Percentiles rank a stretch among this genome's conserved stretches.
Evolutionary conservation across 2,888 invertebrate species (phyloP).

Genomic region (Catocala fraxini): DNA sequence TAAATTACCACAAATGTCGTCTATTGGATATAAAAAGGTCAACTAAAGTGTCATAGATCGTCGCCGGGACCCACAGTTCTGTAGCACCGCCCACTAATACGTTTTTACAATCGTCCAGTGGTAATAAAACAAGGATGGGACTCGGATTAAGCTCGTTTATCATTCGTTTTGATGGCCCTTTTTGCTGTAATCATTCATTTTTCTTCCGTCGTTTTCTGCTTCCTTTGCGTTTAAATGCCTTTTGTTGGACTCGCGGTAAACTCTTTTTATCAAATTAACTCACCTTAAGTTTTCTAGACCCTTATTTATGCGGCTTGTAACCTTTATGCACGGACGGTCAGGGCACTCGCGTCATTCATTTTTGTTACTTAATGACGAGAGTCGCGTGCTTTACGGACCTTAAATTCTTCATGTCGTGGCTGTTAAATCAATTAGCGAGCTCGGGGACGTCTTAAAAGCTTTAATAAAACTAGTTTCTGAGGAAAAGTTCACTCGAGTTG

Average conservation of each 20-base stretch:
- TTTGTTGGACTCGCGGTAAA: constrained; percentile 73
- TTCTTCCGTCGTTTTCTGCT: constrained; percentile 85
- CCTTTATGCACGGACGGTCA: constrained; percentile 22
- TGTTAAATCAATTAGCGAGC: constrained; percentile 71
- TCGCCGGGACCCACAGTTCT: constrained; percentile 51
- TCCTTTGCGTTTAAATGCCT: constrained; percentile 83
- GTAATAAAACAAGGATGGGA: constrained; percentile 86
- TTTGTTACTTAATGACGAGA: constrained; percentile 56
- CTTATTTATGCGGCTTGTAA: constrained; percentile 38
- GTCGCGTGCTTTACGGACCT: constrained; percentile 65
- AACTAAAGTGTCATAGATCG: constrained; percentile 79
- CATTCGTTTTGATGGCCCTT: constrained; percentile 87
- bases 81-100: constrained; percentile 78
- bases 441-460: constrained; percentile 64
- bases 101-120: constrained; percentile 85
- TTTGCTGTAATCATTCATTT: constrained; percentile 88
- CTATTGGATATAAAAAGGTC: constrained; percentile 76
- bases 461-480: constrained; percentile 56
- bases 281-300: constrained; percentile 57
- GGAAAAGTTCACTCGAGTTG: constrained; percentile 33
- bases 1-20: constrained; percentile 74
- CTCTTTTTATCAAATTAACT: constrained; percentile 77
- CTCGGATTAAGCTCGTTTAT: constrained; percentile 86
- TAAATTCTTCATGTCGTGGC: constrained; percentile 64
- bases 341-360: constrained; percentile 46